Base-by-base conservation (phyloP, 2,888 invertebrate species). In the Hemaris fuciformis region DNA sequence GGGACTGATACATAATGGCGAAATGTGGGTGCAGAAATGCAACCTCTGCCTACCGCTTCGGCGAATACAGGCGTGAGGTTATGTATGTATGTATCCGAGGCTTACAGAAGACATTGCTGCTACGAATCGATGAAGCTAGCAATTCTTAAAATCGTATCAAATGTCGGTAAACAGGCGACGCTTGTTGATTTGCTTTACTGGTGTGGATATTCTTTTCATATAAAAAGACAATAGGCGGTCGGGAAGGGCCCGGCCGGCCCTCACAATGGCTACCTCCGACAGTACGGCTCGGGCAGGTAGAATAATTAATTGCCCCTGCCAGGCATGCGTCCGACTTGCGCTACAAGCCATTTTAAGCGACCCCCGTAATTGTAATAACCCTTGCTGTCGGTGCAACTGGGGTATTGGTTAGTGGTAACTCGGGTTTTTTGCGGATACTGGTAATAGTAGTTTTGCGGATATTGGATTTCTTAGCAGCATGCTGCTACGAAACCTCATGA, bases 271-370 rank as follows among this genome's bases (percentile, higher is more conserved):
- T 69, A 69, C 71, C 66, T 67, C 73, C 71, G 38, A 38, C 38
- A n/a, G 64, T 69, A 60, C 65, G 65, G 59, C 62, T 67, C 67
- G 66, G 65, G 71, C 82, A 80, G 84, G 84, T 83, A 81, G 75
- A 80, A 82, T 83, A 81, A 84, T 83, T 83, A 83, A 82, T 82
- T 73, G 75, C 72, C 74, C 73, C 75, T 71, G 64, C 64, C 73
- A 73, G 75, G 72, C 75, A 73, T 67, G 67, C 70, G 67, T 68
- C 70, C 65, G 64, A 68, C 45, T 71, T 71, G 72, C 70, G 66
- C 68, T 69, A 41, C 59, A 56, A 62, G 23, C 34, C 3, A 23
- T 66, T 73, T 72, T 67, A 66, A 74, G 71, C 68, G 65, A 66
- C 66, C 66, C 66, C n/a, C 7, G 18, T 53, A 53, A 53, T 31